Evolutionary conservation across 1,140 invertebrate genomes (phyloP).

Genomic region (Arctopsyche grandis): DNA sequence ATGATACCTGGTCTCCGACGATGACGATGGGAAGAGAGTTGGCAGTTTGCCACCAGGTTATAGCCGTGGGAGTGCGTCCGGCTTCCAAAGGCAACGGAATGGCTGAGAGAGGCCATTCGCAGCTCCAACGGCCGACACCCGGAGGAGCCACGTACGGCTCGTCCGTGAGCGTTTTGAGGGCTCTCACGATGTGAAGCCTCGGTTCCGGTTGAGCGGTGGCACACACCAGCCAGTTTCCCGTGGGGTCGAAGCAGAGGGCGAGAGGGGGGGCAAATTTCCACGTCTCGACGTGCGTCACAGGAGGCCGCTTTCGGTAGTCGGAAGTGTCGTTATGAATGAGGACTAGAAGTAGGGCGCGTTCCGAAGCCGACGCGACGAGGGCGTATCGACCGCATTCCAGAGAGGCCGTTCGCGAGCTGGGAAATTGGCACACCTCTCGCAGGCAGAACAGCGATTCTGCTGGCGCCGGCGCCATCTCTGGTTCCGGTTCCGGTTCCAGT

Average conservation of each 20-base stretch:
- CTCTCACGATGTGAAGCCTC: constrained; percentile 36
- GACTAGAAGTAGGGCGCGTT: constrained; percentile 37
- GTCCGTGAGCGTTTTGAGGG: constrained; percentile 37
- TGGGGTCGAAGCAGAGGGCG: constrained; percentile 72
- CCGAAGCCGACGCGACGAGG: constrained; percentile 42
- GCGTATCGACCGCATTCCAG: constrained; percentile 44
- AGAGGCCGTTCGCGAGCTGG: constrained; percentile 26
- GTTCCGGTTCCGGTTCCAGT: no score
- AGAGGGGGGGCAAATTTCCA: constrained; percentile 65
- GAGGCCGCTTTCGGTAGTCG: constrained; percentile 57
- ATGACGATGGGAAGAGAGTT: constrained; percentile 43
- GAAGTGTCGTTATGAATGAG: background rate
- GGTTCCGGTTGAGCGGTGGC: background rate
- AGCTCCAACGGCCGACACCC: background rate
- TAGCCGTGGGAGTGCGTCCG: constrained; percentile 31
- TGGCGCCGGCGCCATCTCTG: no score
- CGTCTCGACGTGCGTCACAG: constrained; percentile 64
- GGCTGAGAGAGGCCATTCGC: constrained; percentile 27
- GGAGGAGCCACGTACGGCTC: constrained; percentile 8
- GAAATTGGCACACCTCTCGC: constrained; percentile 4
- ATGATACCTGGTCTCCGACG: constrained; percentile 49
- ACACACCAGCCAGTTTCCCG: constrained; percentile 71
- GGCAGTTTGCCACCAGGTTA: constrained; percentile 51
- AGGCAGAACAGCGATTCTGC: background rate
- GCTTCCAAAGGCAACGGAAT: constrained; percentile 35